phyloP scores from a whole-genome alignment of 2,797 vertebrate species.

The Helarctos malayanus region DNA sequence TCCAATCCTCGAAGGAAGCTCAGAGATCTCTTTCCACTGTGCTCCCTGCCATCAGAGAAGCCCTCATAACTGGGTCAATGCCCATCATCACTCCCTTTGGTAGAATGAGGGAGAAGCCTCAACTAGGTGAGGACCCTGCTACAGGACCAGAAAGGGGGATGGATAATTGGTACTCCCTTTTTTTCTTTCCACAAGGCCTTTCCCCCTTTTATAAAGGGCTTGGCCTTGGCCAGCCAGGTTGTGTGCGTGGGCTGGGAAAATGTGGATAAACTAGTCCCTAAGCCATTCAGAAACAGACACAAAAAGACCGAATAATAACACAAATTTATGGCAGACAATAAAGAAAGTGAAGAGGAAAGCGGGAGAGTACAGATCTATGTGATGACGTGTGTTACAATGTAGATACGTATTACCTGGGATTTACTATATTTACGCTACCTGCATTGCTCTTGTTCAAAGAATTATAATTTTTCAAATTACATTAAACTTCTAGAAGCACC shows the following conservation, averaged over 20 bases:
- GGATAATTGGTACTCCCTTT: not conserved
- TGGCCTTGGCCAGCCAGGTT: not conserved
- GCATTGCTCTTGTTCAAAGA: not conserved
- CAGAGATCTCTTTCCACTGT: not conserved
- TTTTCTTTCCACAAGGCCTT: not conserved
- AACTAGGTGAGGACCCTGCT: not conserved
- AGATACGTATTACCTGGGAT: not conserved
- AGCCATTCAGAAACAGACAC: not conserved
- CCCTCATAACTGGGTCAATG: not conserved
- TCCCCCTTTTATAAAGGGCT: not conserved
- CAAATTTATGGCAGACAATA: not conserved
- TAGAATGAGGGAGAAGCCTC: not conserved
- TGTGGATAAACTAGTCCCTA: not conserved
- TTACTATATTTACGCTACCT: not conserved
- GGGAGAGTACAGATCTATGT: too few species aligned
- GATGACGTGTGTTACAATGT: not conserved
- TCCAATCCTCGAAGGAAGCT: not conserved
- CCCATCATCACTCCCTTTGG: not conserved
- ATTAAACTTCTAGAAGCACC: not conserved
- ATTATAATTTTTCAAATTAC: conserved; percentile 11
- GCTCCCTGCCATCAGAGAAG: not conserved
- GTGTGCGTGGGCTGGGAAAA: not conserved
- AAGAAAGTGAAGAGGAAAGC: not conserved
- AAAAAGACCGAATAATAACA: not conserved
- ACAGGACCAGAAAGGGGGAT: not conserved